Evolutionary conservation across 2,888 invertebrate species (phyloP), one percentile per base, ranked within the genome.

Genomic region (Ptilodon capucinus): DNA sequence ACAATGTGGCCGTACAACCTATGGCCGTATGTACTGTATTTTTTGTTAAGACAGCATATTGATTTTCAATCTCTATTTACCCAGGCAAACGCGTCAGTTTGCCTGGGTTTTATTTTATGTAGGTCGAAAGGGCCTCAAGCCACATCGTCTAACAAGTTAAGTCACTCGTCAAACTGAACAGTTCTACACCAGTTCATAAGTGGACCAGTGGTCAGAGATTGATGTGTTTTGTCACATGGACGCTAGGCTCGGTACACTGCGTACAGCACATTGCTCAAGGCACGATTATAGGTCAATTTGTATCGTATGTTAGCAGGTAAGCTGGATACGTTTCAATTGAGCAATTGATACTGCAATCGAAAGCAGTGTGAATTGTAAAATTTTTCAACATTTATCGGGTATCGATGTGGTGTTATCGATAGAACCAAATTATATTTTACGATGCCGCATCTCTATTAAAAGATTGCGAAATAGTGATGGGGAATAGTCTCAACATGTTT

Each of bases 141-240:
- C 14, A 14, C 14, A n/a, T 30, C 30, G 7, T 14, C 6, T 32
- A 17, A 11, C 35, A 35, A 35, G 35, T 32, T 14, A 32, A 32
- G 14, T 35, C 3, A 35, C 23, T 48, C 41, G 34, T 40, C 38
- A 38, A 34, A 32, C 39, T 50, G 57, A 81, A 76, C 71, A 66
- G 42, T 51, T 71, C 79, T 60, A 48, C 23, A 51, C 45, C 48
- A 60, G 51, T 51, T 43, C 51, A 51, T 68, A 77, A 82, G 74
- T 82, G 72, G 81, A 75, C 73, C 83, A 76, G 70, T 64, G 79
- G 77, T 79, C 75, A 76, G 64, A 79, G 84, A 84, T 79, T 72
- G 79, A 84, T 81, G 74, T 79, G 79, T 79, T 79, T 80, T 81
- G 82, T 82, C 84, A 79, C 77, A 73, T 71, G 56, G 68, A 54